Conservation (phyloP, 2,797 vertebrate species). For the Anniella stebbinsi region DNA sequence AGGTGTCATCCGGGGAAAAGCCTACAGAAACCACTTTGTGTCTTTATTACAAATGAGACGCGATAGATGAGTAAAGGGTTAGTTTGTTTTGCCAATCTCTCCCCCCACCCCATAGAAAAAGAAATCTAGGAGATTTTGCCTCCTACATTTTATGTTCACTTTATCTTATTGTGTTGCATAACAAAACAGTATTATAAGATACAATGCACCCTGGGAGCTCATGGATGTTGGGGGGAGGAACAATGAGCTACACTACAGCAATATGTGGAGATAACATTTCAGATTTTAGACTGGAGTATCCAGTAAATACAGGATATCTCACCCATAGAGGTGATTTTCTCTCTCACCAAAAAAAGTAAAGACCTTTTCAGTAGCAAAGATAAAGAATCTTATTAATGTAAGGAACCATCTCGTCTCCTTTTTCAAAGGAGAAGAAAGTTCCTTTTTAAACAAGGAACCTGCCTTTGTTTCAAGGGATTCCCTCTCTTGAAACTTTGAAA, state of each 20-base stretch:
- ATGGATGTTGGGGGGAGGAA: conserved; percentile 74
- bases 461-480: conserved; percentile 65
- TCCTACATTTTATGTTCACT: conserved; percentile 56
- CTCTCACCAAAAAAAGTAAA: conserved; percentile 75
- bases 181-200: conserved; percentile 72
- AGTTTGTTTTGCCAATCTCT: conserved; percentile 41
- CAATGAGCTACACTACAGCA: conserved; percentile 73
- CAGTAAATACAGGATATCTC: conserved; percentile 79
- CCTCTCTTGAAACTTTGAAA: conserved; percentile 46
- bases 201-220: conserved; percentile 78
- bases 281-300: conserved; percentile 72
- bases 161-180: conserved; percentile 63
- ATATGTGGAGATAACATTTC: conserved; percentile 79
- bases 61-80: conserved; percentile 60
- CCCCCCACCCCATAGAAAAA: not conserved
- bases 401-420: conserved; percentile 61
- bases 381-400: conserved; percentile 70
- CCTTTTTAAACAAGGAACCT: conserved; percentile 56
- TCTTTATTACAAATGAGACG: conserved; percentile 70
- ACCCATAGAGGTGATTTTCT: conserved; percentile 82
- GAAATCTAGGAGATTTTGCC: not conserved
- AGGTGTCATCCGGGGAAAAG: conserved; percentile 49
- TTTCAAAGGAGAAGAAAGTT: conserved; percentile 57
- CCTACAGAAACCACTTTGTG: conserved; percentile 65
- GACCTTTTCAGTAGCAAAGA: conserved; percentile 74